These are phyloP conservation scores for Mormyrops attenuatus DNA, from an alignment of 2,797 vertebrate genomes.

Conservation along the genomic window DNA sequence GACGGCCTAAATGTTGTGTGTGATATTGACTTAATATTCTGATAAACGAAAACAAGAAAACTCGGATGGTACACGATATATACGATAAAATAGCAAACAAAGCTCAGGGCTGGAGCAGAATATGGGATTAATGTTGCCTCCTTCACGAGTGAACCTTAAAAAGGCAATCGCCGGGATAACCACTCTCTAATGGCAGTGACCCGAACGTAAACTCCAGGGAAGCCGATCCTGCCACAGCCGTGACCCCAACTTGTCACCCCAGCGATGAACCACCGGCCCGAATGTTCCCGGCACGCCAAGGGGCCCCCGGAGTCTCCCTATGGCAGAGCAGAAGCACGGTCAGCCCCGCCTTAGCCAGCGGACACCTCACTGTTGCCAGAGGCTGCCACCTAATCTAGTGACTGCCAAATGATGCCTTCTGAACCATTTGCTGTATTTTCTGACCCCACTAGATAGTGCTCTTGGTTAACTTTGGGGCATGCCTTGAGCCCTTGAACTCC, in stretches of 20 bases:
- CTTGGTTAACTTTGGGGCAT: neutral
- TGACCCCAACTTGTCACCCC: constrained; percentile 96
- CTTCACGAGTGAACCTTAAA: constrained; percentile 41
- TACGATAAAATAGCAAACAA: neutral
- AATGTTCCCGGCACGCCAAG: constrained; percentile 73
- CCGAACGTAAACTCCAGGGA: constrained; percentile 84
- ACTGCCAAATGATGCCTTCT: neutral
- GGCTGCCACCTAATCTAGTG: neutral
- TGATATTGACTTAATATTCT: neutral
- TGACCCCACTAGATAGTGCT: neutral
- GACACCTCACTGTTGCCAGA: neutral
- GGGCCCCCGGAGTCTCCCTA: constrained; percentile 93
- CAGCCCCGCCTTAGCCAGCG: neutral
- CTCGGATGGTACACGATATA: neutral
- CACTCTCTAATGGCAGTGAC: constrained; percentile 79
- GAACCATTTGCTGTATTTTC: neutral
- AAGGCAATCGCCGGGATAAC: constrained; percentile 71
- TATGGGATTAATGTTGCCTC: neutral
- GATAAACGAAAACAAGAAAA: neutral
- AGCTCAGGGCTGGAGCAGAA: neutral
- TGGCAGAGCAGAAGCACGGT: neutral
- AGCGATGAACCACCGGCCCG: constrained; percentile 85
- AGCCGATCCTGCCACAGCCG: constrained; percentile 79
- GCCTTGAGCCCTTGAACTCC: neutral
- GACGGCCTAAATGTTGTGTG: neutral